Base-by-base conservation (phyloP, 2,888 invertebrate genomes). In the Meiosimyza platycephala region DNA sequence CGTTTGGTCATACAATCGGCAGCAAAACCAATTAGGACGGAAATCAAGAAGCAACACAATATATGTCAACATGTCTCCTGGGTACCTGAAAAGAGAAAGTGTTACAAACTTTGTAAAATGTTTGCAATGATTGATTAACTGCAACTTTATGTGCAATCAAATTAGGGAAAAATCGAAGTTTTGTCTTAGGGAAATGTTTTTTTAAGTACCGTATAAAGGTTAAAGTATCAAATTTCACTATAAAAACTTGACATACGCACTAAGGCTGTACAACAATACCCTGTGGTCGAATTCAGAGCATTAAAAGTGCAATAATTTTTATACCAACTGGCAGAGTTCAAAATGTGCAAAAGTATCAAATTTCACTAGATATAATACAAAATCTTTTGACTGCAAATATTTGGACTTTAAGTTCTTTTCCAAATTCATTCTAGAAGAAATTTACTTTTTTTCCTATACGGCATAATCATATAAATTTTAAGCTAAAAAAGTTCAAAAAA, bases 331-430 rank as follows among this genome's bases (percentile, higher is more conserved):
- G 52, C 54, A 15, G 18, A 16, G 48, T 18, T 18, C 33, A 22
- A n/a, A 22, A 64, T 54, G 47, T 22, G 63, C 33, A 33, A 64
- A 71, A 71, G 64, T 71, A 71, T 71, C 71, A 11, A 18, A 40
- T 71, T 71, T 52, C 71, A 62, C 3, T 12, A 2, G 9, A 74
- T 74, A 67, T 48, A 13, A 59, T n/a, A n/a, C 2, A 5, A 40
- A 40, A 40, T 9, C 2, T 40, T 40, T 40, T 40, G 1, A 1
- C 9, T 40, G 40, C 9, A 7, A 40, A 9, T 28, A 4, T 3
- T 28, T 40, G 40, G 40, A 28, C 3, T 28, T 28, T 0, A 28
- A 28, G 28, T 28, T 28, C 4, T 40, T 1, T 40, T 40, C 3
- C 3, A 7, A 40, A 7, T 40, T 40, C 40, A 40, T 40, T 40